Base-by-base conservation (phyloP, 2,797 vertebrate genomes). In the Odontamblyopus lacepedii region DNA sequence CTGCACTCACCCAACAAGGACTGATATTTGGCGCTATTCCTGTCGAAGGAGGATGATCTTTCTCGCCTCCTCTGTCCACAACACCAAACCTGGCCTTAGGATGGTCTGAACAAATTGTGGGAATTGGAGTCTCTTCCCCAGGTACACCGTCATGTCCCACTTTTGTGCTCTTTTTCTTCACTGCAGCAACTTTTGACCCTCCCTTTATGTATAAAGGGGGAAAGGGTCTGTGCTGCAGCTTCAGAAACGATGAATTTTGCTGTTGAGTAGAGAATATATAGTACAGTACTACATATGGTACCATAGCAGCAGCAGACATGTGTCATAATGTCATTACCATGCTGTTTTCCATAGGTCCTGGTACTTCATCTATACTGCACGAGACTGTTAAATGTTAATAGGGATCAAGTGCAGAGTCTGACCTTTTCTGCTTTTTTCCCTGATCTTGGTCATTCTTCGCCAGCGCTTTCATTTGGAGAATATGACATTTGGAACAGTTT, bases 261-360 rank as follows among this genome's bases (percentile, higher is more conserved):
- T 23, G 53, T 23, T 12, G 35, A 35, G 51, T 53, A 55, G n/a
- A 55, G 53, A n/a, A 55, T 55, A 13, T 56, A 26, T 12, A 56
- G 11, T 26, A 48, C 2, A 15, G 13, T 48, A 15, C 44, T 16
- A 48, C 15, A 48, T 26, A 18, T 16, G 18, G 16, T 61, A 8
- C 15, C 59, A 61, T 61, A 6, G 57, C 5, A 60, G 57, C 27
- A 60, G 57, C 27, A 29, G n/a, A 71, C 27, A 56, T 82, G 70
- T 80, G 80, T 48, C 44, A 4, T 48, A 48, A 35, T 8, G n/a
- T 23, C 69, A 77, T 85, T 78, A 73, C 71, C 6, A 12, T 48
- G 50, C 76, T 30, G 26, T 65, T 1, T 53, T 63, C 6, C 68
- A 61, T 55, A 79, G 65, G 75, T 5, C 30, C 4, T 48, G 44